Percentiles rank a stretch among this genome's conserved stretches.
These are phyloP conservation scores for Amblyraja radiata DNA, from an alignment of 2,797 vertebrate genomes.

Conservation along the genomic window DNA sequence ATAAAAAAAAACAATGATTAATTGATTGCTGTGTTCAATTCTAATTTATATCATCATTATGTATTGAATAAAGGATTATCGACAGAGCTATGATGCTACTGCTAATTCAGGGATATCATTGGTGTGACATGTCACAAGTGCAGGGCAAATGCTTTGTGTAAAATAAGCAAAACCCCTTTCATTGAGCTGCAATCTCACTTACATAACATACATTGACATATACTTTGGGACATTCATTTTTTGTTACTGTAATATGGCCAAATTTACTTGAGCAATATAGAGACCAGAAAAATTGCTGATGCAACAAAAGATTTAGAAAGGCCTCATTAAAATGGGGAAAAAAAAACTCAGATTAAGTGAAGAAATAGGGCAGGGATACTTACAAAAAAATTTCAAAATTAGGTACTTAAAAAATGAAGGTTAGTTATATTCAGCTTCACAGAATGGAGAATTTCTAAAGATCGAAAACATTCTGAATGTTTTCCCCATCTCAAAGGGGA, in stretches of 20 bases:
- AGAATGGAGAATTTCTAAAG: neutral
- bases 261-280: neutral
- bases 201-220: neutral
- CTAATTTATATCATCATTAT: constrained; percentile 7
- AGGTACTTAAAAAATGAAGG: neutral
- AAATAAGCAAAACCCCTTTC: neutral
- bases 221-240: neutral
- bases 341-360: neutral
- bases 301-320: neutral
- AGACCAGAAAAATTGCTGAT: neutral
- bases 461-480: neutral
- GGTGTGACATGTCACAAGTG: neutral
- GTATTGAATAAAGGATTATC: neutral
- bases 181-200: neutral
- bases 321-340: neutral
- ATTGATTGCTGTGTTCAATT: neutral
- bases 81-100: neutral
- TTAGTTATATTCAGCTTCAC: neutral
- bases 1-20: neutral
- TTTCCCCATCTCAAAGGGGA: neutral
- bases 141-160: neutral
- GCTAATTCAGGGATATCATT: neutral
- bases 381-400: neutral
- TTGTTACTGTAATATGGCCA: neutral
- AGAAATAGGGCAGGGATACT: neutral